Evolutionary conservation across 2,797 vertebrate genomes (phyloP), one percentile per base, ranked within the genome.

Genomic region (Cygnus olor): DNA sequence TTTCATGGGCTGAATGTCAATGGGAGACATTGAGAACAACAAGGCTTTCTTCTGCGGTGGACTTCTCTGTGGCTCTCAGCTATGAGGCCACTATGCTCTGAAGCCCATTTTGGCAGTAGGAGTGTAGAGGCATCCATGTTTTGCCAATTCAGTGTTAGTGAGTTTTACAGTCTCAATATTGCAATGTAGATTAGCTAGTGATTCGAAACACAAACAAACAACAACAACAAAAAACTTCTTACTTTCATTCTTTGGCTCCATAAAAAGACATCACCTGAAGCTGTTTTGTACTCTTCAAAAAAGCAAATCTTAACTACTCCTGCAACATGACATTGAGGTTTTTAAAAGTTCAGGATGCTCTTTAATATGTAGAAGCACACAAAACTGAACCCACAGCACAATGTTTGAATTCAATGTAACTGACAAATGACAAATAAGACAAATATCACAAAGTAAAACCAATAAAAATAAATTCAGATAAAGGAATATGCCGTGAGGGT

Each of bases 251-350:
- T 53, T 61, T 82, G 1, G 0, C 18, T 82, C 25, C 3, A 3
- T 44, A 28, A 69, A 92, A 56, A 2, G 14, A 8, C 27, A 40
- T 53, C 40, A 84, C 40, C 15, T 63, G 32, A 86, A 68, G 20
- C 28, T 80, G 20, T 5, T 40, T 57, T 28, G 5, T 28, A n/a
- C 14, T 21, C 22, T 60, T 25, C 11, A 54, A 64, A 68, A 30
- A 34, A 14, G 2, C 6, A 30, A 57, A 7, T 30, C 40, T 61
- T 74, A 44, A 2, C 21, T 81, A 45, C 14, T 78, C 4, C 25
- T 85, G 11, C 19, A 64, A 28, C 0, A 0, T 9, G 18, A 21
- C 32, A 0, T 0, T 53, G 47, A 78, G 20, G 13, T 24, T 86
- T 61, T 34, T 45, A 9, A n/a, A 69, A 66, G 24, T 40, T 60